Percentiles rank a stretch among this genome's conserved stretches.
phyloP scores from a whole-genome alignment of 2,888 invertebrate genomes.

The Ennomos fuscantarius region DNA sequence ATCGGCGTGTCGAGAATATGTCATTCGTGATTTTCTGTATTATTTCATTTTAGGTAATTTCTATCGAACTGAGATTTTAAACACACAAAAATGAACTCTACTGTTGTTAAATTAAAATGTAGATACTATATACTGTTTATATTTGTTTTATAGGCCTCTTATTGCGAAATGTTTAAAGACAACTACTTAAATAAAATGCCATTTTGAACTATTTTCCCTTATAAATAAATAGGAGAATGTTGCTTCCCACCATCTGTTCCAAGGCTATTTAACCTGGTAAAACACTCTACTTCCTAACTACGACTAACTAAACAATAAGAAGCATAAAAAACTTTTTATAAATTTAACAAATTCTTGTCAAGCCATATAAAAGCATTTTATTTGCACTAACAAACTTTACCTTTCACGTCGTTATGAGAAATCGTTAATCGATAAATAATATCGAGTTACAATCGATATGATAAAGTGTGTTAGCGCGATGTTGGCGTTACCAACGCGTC shows the following conservation, averaged over 20 bases:
- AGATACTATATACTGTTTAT: too few species aligned
- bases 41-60: too few species aligned
- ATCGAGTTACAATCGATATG: conserved; percentile 19
- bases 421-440: conserved; percentile 25
- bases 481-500: conserved; percentile 34
- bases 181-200: conserved; percentile 13
- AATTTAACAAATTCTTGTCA: conserved; percentile 34
- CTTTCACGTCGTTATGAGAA: conserved; percentile 16
- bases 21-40: neutral
- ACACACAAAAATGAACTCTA: too few species aligned
- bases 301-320: conserved; percentile 12
- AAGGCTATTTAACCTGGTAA: conserved; percentile 9
- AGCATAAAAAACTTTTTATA: conserved; percentile 15
- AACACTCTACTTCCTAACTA: neutral
- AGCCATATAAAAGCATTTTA: conserved; percentile 47
- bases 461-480: conserved; percentile 25
- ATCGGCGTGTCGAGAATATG: conserved; percentile 39
- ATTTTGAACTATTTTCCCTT: conserved; percentile 28
- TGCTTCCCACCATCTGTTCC: neutral
- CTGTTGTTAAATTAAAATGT: too few species aligned
- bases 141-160: too few species aligned
- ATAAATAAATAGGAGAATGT: conserved; percentile 1
- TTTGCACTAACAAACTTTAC: conserved; percentile 25
- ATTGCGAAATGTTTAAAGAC: neutral
- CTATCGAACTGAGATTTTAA: too few species aligned